Evolutionary conservation across 2,888 invertebrate species (phyloP).

Genomic region (Lymantria dispar): DNA sequence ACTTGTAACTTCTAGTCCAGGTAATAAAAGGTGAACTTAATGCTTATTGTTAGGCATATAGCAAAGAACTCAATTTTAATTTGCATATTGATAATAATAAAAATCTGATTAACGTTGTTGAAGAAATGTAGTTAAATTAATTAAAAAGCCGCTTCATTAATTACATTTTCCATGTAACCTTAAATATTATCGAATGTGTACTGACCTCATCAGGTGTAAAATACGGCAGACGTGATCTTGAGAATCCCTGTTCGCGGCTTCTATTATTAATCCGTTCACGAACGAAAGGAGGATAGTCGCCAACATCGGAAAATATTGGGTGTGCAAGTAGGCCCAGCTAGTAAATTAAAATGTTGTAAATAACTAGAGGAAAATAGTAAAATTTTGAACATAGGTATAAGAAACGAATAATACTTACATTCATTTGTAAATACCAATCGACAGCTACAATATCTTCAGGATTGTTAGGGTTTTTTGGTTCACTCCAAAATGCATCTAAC

Average conservation of each 20-base stretch:
- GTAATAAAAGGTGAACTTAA: too few species aligned
- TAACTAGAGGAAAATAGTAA: not conserved
- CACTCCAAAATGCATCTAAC: slow-evolving; percentile 78
- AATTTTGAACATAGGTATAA: not conserved
- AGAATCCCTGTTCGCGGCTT: slow-evolving; percentile 67
- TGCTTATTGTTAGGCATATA: too few species aligned
- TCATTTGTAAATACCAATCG: slow-evolving; percentile 79
- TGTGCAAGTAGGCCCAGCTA: slow-evolving; percentile 77
- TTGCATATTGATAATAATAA: too few species aligned
- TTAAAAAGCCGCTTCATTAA: too few species aligned
- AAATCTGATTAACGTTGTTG: too few species aligned
- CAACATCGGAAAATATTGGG: slow-evolving; percentile 72
- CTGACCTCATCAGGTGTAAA: slow-evolving; percentile 71
- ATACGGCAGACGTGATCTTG: slow-evolving; percentile 73
- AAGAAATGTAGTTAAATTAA: too few species aligned
- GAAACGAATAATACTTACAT: slow-evolving; percentile 56
- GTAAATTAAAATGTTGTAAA: slow-evolving; percentile 1
- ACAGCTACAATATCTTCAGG: slow-evolving; percentile 76
- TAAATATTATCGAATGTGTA: slow-evolving; percentile 6
- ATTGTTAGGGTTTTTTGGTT: slow-evolving; percentile 70
- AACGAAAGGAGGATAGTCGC: slow-evolving; percentile 74
- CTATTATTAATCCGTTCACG: slow-evolving; percentile 66
- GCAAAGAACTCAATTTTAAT: too few species aligned
- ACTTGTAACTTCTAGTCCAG: too few species aligned
- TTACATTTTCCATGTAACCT: not conserved